Evolutionary conservation across 2,113 vertebrate genomes (phyloP).

Genomic region (Hemiscyllium ocellatum): DNA sequence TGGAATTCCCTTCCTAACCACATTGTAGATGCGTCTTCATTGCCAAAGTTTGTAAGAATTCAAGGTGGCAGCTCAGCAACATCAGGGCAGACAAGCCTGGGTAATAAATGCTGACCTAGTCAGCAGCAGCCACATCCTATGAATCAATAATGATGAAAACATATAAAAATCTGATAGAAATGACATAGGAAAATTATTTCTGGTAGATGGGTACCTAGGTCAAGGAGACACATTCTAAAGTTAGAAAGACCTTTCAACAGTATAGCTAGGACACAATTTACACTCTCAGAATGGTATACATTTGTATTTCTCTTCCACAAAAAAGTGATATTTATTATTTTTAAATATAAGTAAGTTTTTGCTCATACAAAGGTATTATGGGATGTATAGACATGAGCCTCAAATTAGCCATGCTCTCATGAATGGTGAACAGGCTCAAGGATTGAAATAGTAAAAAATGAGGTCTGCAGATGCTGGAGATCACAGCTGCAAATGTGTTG

Average conservation of each 20-base stretch:
- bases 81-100: no score
- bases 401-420: not conserved
- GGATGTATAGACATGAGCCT: not conserved
- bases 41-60: no score
- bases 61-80: no score
- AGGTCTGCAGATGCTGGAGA: no score
- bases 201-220: not conserved
- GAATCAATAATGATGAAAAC: no score
- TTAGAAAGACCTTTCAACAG: not conserved
- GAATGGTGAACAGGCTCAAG: not conserved
- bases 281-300: not conserved
- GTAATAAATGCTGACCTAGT: no score
- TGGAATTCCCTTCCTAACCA: no score
- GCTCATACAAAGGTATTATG: not conserved
- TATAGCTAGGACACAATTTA: not conserved
- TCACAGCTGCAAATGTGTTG: no score
- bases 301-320: not conserved
- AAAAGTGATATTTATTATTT: not conserved
- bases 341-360: not conserved
- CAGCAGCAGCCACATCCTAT: no score
- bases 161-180: not conserved
- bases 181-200: not conserved
- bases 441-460: no score
- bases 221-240: not conserved
- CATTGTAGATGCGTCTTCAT: no score